phyloP scores from a whole-genome alignment of 2,797 vertebrate species.

The Chiroxiphia lanceolata region DNA sequence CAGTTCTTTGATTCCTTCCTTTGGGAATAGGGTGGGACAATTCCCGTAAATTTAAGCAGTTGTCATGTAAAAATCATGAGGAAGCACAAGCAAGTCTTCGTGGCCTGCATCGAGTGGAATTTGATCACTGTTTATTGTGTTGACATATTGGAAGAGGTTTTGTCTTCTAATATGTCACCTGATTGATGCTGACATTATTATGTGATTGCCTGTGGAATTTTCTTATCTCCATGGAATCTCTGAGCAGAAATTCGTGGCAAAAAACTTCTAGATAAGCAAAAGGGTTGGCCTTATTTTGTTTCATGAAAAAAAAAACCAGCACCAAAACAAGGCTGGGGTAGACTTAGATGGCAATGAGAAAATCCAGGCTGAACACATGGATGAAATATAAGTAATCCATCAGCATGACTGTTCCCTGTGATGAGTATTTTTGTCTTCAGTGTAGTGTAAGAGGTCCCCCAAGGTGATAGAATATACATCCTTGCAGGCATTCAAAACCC shows the following conservation, averaged over 20 bases:
- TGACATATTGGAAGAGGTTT: background rate
- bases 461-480: background rate
- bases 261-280: background rate
- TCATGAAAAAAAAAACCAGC: background rate
- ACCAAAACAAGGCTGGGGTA: background rate
- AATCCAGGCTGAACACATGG: background rate
- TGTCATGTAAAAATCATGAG: conserved; percentile 4
- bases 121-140: background rate
- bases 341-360: background rate
- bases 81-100: background rate
- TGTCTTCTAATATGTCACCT: background rate
- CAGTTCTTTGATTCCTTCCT: background rate
- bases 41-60: background rate
- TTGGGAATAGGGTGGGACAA: background rate
- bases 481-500: background rate
- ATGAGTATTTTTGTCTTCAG: background rate
- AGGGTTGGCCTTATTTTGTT: background rate
- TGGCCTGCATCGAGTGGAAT: background rate
- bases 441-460: background rate
- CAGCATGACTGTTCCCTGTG: background rate
- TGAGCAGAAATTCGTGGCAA: background rate
- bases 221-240: background rate
- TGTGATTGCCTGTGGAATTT: background rate
- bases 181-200: background rate
- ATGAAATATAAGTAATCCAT: background rate